A percentile compares a stretch with the other conserved stretches of the same genome.
These are phyloP conservation scores for Conchocele bisecta DNA, from an alignment of 2,888 invertebrate species.

Conservation along the genomic window DNA sequence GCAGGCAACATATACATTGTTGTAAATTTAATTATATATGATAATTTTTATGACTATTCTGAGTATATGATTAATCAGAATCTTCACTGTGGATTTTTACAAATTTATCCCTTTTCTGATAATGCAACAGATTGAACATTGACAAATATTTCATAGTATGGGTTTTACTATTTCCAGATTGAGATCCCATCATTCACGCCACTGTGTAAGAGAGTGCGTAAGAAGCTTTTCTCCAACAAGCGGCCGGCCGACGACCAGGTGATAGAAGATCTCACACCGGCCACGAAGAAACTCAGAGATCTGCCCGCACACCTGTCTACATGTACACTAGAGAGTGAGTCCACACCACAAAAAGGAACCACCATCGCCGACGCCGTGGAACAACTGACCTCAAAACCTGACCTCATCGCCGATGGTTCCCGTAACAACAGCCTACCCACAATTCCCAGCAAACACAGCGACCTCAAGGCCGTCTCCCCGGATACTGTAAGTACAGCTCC, in stretches of 20 bases:
- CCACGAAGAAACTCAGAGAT: conserved; percentile 27
- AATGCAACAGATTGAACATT: no score
- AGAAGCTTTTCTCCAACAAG: conserved; percentile 36
- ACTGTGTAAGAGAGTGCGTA: conserved; percentile 5
- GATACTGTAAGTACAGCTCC: conserved; percentile 71
- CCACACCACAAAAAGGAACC: no score
- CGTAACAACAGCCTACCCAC: conserved; percentile 68
- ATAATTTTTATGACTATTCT: no score
- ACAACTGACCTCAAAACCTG: conserved; percentile 22
- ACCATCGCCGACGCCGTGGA: conserved; percentile 49
- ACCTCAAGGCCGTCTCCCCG: conserved; percentile 73
- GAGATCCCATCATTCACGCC: conserved; percentile 12
- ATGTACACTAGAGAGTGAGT: no score
- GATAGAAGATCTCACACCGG: conserved; percentile 21
- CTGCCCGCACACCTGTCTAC: neutral
- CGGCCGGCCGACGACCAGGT: conserved; percentile 29
- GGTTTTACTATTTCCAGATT: conserved; percentile 16
- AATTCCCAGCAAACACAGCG: conserved; percentile 68
- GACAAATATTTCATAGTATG: no score
- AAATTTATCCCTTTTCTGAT: no score
- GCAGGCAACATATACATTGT: no score
- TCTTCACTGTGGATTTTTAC: no score
- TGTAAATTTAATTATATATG: no score
- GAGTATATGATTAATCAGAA: no score
- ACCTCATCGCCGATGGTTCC: conserved; percentile 51